Evolutionary conservation across 1,140 invertebrate genomes (phyloP), one percentile per base, ranked within the genome.

Genomic region (Sinonovacula constricta): DNA sequence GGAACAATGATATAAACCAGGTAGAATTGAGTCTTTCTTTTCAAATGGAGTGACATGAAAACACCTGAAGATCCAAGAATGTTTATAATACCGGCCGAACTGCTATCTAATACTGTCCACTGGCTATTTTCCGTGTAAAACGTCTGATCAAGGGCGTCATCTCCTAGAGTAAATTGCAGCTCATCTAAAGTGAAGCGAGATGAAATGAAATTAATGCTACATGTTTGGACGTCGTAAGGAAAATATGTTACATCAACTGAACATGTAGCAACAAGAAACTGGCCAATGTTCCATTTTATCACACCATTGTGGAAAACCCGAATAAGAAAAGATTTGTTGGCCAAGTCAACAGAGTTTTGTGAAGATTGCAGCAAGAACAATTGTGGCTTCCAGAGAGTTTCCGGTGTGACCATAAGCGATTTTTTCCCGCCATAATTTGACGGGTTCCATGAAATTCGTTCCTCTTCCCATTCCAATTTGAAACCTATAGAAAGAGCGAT

Each of bases 1-100:
- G 93, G 93, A 49, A 92, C 86, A 33, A 93, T 91, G 7, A 93
- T 91, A 85, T 93, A 93, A 84, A 92, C 90, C 49, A 92, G 88
- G 85, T 92, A 93, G 82, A 88, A 90, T n/a, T 69, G n/a, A 34
- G 18, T 34, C n/a, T 28, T n/a, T 26, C 75, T 26, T 22, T 70
- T 36, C 22, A 78, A 53, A 33, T 39, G 18, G 3, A 78, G 22
- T 12, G 3, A 28, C 1, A 70, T 63, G 0, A 36, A 3, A 15
- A 78, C 28, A 15, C 15, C 3, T 3, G 56, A 39, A 4, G 31
- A n/a, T 0, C 14, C 3, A 1, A 18, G 2, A 0, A 7, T 49
- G 18, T 5, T 24, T 4, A 1, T 4, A 3, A 0, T 28, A n/a
- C 33, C 45, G n/a, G 15, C 1, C 30, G 56, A 34, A 5, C 14